These are phyloP conservation scores for Peromyscus melanophrys DNA, from an alignment of 2,797 vertebrate genomes.

Conservation along the genomic window DNA sequence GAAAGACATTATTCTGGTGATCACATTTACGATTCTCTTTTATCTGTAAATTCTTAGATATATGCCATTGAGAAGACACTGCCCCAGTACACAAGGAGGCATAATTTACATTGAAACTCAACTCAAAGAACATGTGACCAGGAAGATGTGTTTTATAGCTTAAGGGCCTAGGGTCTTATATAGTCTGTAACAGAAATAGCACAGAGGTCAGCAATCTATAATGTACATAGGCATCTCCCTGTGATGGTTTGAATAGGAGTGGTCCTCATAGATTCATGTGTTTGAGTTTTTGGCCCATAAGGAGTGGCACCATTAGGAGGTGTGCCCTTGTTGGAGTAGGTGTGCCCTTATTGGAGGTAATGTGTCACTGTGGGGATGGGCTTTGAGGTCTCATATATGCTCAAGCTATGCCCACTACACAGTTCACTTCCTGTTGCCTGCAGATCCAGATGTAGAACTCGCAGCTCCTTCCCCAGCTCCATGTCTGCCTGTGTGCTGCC, in stretches of 20 bases:
- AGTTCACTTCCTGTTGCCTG: too few relatives aligned
- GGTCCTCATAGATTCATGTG: background rate
- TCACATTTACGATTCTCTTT: background rate
- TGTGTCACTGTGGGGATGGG: too few relatives aligned
- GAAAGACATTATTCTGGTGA: background rate
- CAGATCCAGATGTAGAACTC: background rate
- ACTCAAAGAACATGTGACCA: background rate
- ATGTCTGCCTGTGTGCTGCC: background rate
- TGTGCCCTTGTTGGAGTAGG: too few relatives aligned
- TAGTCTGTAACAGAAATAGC: background rate
- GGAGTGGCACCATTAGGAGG: too few relatives aligned
- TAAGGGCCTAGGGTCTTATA: background rate
- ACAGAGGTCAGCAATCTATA: background rate
- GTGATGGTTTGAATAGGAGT: background rate
- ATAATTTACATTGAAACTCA: background rate
- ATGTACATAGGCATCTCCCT: background rate
- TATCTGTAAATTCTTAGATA: background rate
- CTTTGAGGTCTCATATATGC: background rate
- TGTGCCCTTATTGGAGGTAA: too few relatives aligned
- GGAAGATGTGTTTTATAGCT: background rate
- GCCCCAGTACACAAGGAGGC: background rate
- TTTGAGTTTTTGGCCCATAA: too few relatives aligned
- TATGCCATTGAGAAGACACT: background rate
- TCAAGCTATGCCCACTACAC: background rate
- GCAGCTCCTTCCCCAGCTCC: background rate